These are phyloP conservation scores for Lucilia cuprina DNA, from an alignment of 1,140 invertebrate genomes.

Conservation along the genomic window DNA sequence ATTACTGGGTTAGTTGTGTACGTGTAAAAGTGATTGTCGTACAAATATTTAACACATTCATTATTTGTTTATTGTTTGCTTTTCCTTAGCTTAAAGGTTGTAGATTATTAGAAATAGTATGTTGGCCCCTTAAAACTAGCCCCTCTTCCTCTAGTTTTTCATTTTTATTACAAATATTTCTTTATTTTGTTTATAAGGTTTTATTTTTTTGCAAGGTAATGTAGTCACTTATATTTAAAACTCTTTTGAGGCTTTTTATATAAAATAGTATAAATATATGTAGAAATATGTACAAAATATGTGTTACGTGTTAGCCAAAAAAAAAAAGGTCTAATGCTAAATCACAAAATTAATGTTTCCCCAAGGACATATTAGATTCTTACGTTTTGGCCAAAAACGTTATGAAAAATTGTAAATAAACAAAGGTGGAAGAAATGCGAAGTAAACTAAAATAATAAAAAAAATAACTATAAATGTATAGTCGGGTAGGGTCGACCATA, in stretches of 20 bases:
- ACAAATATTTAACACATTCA: too few species aligned
- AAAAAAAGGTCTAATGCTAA: neutral
- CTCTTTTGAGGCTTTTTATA: neutral
- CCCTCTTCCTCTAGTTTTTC: neutral
- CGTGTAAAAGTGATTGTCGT: too few species aligned
- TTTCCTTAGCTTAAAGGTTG: neutral
- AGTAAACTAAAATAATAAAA: neutral
- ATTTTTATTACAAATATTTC: neutral
- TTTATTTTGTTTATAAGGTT: too few species aligned
- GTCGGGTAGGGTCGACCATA: too few species aligned
- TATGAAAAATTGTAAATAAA: neutral
- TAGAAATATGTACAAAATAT: neutral
- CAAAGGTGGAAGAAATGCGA: neutral
- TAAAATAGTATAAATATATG: neutral
- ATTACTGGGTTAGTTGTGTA: too few species aligned
- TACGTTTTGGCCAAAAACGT: neutral
- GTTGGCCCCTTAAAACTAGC: neutral
- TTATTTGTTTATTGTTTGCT: neutral
- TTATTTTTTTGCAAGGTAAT: neutral
- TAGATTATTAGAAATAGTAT: neutral
- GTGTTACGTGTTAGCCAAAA: neutral
- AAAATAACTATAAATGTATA: too few species aligned
- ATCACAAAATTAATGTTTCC: conserved; percentile 2
- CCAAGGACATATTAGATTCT: neutral
- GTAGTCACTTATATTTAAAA: neutral